phyloP scores from a whole-genome alignment of 1,140 invertebrate genomes.

The Leptopilina boulardi region DNA sequence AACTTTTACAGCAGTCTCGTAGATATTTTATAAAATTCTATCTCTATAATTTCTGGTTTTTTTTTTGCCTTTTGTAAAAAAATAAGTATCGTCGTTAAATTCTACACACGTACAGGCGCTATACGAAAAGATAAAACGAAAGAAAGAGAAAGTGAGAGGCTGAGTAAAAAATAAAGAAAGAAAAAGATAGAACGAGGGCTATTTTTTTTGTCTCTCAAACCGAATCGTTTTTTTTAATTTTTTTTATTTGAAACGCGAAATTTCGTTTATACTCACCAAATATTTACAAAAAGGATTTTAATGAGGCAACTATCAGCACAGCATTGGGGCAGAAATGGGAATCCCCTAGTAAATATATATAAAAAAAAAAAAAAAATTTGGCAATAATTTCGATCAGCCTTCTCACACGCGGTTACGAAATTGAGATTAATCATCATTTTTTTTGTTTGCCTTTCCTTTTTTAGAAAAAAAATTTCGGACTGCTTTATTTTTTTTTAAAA shows the following conservation, averaged over 20 bases:
- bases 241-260: too few species aligned
- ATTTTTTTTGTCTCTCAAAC: neutral
- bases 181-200: neutral
- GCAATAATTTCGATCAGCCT: neutral
- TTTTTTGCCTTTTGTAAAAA: neutral
- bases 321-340: neutral
- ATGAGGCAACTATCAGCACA: conserved; percentile 30
- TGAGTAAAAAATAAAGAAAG: neutral
- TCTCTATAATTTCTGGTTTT: too few species aligned
- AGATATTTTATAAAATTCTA: neutral
- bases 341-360: conserved; percentile 11
- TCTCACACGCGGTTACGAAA: neutral
- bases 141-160: neutral
- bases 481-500: neutral
- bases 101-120: neutral
- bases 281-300: conserved; percentile 36
- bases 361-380: too few species aligned
- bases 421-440: too few species aligned
- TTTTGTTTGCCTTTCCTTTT: conserved; percentile 8
- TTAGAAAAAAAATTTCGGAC: neutral
- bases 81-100: neutral
- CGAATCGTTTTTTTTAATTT: neutral
- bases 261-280: conserved; percentile 12
- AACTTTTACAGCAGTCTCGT: neutral
- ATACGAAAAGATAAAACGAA: neutral